Evolutionary conservation across 2,797 vertebrate genomes (phyloP), one percentile per base, ranked within the genome.

Genomic region (Tangara arthus): DNA sequence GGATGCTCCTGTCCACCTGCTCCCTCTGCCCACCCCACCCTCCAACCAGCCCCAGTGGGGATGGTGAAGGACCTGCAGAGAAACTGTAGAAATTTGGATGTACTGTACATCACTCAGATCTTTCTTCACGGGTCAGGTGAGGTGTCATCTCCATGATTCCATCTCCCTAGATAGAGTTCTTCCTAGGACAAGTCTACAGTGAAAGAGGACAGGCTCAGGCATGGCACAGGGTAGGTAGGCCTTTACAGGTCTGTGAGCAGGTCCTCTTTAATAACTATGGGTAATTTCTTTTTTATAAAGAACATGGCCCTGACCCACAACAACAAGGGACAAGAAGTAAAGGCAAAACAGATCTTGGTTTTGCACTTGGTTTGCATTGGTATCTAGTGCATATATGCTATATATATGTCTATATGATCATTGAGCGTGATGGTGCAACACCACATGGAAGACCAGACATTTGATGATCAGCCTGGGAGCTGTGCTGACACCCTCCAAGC

Each of bases 381-480:
- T 50, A 57, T 50, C 22, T 42, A 42, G 22, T 27, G 32, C 14
- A 57, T 17, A 27, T 22, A 57, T 8, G 34, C 22, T 9, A 4
- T 4, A 21, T 17, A 20, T 30, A 11, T 21, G 5, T 30, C n/a
- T 56, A 7, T 22, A 65, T 41, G 41, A 16, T 55, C n/a, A 35
- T 57, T 0, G 1, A 32, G 32, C 32, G 35, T 4, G 8, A 35
- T 22, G 37, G 32, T 75, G 7, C 60, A 50, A 26, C 37, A 12
- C 3, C 1, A 0, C 37, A 22, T 2, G 3, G 52, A 32, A 49
- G 42, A 41, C 17, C 1, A 2, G 11, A 49, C 42, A 22, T 57
- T 35, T 27, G 52, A 22, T 65, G 44, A 42, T 27, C 52, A 57
- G 23, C 26, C 23, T 78, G 59, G 28, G 32, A 92, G 37, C 27